These are phyloP conservation scores for Colistium nudipinnis DNA, from an alignment of 2,113 vertebrate genomes.

Conservation along the genomic window DNA sequence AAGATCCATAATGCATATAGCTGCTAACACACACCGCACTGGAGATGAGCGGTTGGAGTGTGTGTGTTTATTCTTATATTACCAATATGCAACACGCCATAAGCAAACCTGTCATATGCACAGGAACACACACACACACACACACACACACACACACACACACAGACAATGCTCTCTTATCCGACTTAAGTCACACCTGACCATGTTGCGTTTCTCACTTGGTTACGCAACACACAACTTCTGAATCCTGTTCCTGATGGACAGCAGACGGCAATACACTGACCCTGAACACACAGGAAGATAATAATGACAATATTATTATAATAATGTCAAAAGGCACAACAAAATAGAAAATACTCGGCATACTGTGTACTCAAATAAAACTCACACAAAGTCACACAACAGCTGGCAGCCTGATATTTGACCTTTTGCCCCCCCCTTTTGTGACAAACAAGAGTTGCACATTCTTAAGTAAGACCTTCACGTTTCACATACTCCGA, in stretches of 20 bases:
- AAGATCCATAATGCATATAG: slow-evolving; percentile 28
- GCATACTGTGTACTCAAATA: neutral
- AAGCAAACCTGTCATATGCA: neutral
- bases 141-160: slow-evolving; percentile 16
- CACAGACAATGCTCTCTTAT: slow-evolving; percentile 30
- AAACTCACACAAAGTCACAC: neutral
- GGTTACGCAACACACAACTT: slow-evolving; percentile 32
- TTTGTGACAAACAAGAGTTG: slow-evolving; percentile 5
- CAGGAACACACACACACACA: neutral
- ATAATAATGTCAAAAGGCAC: slow-evolving; percentile 20
- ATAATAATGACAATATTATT: neutral
- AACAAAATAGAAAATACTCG: neutral
- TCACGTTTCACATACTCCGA: slow-evolving; percentile 32
- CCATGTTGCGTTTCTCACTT: slow-evolving; percentile 57
- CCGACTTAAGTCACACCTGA: slow-evolving; percentile 61
- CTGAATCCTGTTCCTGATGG: slow-evolving; percentile 24
- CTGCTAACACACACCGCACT: slow-evolving; percentile 7
- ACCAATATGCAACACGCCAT: slow-evolving; percentile 27
- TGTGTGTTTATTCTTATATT: neutral
- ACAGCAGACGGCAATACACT: slow-evolving; percentile 21
- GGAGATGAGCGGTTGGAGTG: neutral
- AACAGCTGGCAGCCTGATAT: slow-evolving; percentile 19
- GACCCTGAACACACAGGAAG: slow-evolving; percentile 27
- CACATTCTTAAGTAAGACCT: slow-evolving; percentile 43
- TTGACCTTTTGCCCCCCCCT: slow-evolving; percentile 11